Evolutionary conservation across 2,797 vertebrate genomes (phyloP), one percentile per base, ranked within the genome.

Genomic region (Falco novaeseelandiae): DNA sequence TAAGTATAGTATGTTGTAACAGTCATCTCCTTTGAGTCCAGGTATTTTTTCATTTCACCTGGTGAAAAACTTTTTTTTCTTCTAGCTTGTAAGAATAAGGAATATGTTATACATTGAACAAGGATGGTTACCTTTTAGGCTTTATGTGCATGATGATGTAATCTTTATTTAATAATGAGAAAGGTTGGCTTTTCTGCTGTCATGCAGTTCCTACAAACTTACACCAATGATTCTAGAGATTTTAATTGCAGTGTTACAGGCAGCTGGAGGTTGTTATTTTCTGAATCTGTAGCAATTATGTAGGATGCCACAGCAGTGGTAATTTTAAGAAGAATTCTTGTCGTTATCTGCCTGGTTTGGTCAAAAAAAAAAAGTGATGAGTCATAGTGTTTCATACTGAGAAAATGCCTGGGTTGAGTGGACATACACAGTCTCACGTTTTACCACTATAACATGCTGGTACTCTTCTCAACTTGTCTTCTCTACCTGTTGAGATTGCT

Each of bases 41-140:
- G 25, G 3, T 80, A 8, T 48, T 94, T 79, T 77, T 89, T 88
- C 20, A 65, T 87, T 94, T 84, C n/a, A 62, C 26, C 29, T 79
- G 91, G n/a, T 87, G 93, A 72, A 87, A n/a, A n/a, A n/a, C n/a
- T n/a, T n/a, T 34, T 91, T 92, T 91, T 92, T 84, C 52, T 87
- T 15, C 27, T 69, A 55, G 58, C 26, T 79, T 89, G 69, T 32
- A 42, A 80, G 48, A 74, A 30, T 62, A 80, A 88, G 32, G 58
- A 71, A 20, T 76, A 36, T 21, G n/a, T 72, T 93, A 25, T n/a
- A 23, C 10, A 29, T 48, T 90, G 85, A 73, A 74, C 40, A 79
- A 90, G 38, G 19, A 29, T 69, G 10, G 32, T 51, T 84, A 66
- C 72, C 57, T 82, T 96, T 72, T 61, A 81, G 46, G 42, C 10